Evolutionary conservation across 53 echinoderm and acorn worm species (phyloP).

Genomic region (Paracentrotus lividus): DNA sequence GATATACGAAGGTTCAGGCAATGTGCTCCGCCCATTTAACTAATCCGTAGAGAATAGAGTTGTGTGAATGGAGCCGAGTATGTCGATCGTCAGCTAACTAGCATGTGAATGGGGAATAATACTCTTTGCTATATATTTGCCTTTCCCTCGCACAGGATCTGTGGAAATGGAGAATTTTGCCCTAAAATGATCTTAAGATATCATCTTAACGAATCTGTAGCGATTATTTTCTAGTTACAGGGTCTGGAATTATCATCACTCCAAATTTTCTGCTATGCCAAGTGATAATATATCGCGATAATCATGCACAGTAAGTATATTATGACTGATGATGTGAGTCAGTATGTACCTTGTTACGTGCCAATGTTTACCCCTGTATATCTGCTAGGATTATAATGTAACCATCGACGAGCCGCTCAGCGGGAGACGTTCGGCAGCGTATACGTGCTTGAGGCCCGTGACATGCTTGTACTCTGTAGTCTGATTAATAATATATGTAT

Average conservation of each 20-base stretch:
- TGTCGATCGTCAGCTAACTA: slow-evolving; percentile 44
- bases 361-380: slow-evolving; percentile 43
- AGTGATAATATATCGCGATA: slow-evolving; percentile 52
- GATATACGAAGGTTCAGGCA: not conserved
- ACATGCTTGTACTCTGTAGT: not conserved
- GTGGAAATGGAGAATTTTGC: slow-evolving; percentile 42
- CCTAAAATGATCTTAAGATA: slow-evolving; percentile 11
- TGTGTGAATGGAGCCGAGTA: slow-evolving; percentile 51
- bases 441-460: not conserved
- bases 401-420: not conserved
- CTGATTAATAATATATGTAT: too few species aligned
- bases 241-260: not conserved
- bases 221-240: not conserved
- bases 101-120: slow-evolving; percentile 37
- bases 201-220: not conserved
- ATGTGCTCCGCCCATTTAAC: slow-evolving; percentile 18
- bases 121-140: not conserved
- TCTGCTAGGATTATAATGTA: slow-evolving; percentile 41
- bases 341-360: slow-evolving; percentile 36
- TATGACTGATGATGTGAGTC: too few species aligned
- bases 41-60: slow-evolving; percentile 18
- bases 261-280: slow-evolving; percentile 46
- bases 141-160: not conserved
- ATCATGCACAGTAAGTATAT: slow-evolving; percentile 66
- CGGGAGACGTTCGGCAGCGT: not conserved